Evolutionary conservation across 2,888 invertebrate genomes (phyloP).

Genomic region (Spilosoma lubricipeda): DNA sequence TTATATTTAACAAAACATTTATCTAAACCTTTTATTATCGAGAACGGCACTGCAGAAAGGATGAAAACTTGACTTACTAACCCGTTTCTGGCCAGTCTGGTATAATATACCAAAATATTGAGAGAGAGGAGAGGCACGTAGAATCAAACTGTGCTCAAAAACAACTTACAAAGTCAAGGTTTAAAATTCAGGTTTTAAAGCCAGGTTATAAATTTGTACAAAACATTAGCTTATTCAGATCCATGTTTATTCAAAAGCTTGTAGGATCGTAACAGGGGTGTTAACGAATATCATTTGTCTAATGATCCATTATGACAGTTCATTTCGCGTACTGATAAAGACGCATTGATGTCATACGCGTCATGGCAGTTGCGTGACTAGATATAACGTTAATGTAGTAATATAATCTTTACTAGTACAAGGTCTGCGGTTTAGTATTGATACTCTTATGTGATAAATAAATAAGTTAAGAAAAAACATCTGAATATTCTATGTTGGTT

Average conservation of each 20-base stretch:
- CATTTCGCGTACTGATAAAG: conserved; percentile 42
- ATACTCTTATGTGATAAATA: conserved; percentile 28
- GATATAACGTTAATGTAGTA: conserved; percentile 60
- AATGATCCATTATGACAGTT: conserved; percentile 37
- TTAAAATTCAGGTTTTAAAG: background rate
- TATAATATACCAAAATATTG: background rate
- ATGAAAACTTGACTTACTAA: no score
- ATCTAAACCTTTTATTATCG: no score
- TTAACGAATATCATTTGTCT: conserved; percentile 46
- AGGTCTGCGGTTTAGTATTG: conserved; percentile 73
- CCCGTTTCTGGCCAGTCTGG: background rate
- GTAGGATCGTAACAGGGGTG: conserved; percentile 39
- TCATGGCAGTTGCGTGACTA: conserved; percentile 56
- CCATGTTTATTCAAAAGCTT: conserved; percentile 36
- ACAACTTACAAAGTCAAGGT: background rate
- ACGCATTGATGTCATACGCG: conserved; percentile 43
- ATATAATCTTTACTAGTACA: conserved; percentile 60
- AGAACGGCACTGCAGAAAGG: no score
- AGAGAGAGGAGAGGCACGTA: no score
- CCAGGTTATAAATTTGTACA: no score
- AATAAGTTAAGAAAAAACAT: background rate
- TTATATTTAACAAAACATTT: no score
- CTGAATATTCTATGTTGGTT: background rate
- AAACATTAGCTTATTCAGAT: conserved; percentile 11
- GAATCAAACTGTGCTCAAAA: no score